Conservation (phyloP, 2,113 vertebrate species). For the Chloebia gouldiae region DNA sequence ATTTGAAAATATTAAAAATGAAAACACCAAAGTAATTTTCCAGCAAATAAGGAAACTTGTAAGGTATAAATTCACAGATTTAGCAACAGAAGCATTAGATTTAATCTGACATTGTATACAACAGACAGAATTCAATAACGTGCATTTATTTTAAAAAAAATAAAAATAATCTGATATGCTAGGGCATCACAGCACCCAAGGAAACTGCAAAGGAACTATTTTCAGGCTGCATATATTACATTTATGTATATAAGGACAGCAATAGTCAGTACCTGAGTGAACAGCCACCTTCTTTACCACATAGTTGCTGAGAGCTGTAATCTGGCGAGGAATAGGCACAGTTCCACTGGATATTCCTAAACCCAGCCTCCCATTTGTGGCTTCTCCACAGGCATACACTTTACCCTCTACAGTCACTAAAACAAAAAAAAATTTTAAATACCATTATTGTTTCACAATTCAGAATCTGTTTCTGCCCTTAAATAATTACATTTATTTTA, state of each 20-base stretch:
- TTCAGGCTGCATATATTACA: neutral
- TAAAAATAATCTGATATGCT: neutral
- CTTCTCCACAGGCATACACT: slow-evolving; percentile 95
- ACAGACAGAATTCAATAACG: neutral
- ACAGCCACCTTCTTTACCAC: slow-evolving; percentile 99
- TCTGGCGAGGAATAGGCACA: slow-evolving; percentile 93
- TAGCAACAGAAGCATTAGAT: neutral
- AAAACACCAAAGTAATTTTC: neutral
- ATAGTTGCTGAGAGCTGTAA: slow-evolving; percentile 94
- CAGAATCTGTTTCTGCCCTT: neutral
- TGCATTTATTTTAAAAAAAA: neutral
- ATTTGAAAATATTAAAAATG: neutral
- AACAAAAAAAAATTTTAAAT: neutral
- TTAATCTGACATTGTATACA: neutral
- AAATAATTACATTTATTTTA: neutral
- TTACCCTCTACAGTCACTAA: slow-evolving; percentile 98
- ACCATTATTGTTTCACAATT: neutral
- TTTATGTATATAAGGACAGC: neutral
- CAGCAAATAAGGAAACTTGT: neutral
- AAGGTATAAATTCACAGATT: neutral
- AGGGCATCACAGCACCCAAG: neutral
- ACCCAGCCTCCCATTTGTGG: slow-evolving; percentile 93
- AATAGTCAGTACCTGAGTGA: slow-evolving; percentile 83
- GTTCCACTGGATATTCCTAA: slow-evolving; percentile 94
- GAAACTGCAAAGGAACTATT: neutral